Percentiles rank a stretch among this genome's conserved stretches.
Evolutionary conservation across 2,888 invertebrate species (phyloP).

Genomic region (Rhopalosiphum nymphaeae): DNA sequence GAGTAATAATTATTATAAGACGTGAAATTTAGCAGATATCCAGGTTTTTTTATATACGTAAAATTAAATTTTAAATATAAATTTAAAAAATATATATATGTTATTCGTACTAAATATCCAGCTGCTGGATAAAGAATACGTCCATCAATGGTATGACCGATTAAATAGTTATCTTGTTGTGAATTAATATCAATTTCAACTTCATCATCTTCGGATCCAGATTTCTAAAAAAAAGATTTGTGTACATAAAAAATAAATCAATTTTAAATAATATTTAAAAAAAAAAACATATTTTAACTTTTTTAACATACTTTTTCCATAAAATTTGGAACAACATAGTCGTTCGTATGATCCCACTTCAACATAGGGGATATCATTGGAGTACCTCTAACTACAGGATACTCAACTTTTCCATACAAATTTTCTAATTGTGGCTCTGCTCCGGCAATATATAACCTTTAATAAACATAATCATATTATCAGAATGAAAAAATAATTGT

Average conservation of each 20-base stretch:
- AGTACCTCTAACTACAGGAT: constrained; percentile 89
- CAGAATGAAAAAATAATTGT: not conserved
- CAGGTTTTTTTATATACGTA: not conserved
- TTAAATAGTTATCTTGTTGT: constrained; percentile 60
- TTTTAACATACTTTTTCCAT: constrained; percentile 82
- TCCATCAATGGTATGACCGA: constrained; percentile 66
- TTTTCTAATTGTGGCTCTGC: constrained; percentile 80
- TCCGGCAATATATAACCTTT: constrained; percentile 81
- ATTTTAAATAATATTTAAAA: not conserved
- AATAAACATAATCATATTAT: constrained; percentile 9
- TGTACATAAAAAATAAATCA: not conserved
- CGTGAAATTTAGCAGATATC: too few relatives aligned
- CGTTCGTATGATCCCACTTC: constrained; percentile 86
- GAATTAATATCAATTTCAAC: constrained; percentile 64
- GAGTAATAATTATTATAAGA: too few relatives aligned
- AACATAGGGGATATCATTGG: constrained; percentile 86
- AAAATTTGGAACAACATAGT: constrained; percentile 82
- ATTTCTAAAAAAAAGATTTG: constrained; percentile 72
- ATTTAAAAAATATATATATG: too few relatives aligned
- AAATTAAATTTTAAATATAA: not conserved
- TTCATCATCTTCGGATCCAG: constrained; percentile 69
- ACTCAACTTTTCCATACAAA: constrained; percentile 81
- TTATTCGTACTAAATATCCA: constrained; percentile 64
- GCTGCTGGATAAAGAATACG: constrained; percentile 65
- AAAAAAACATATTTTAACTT: not conserved